Conservation (phyloP, 1,140 invertebrate genomes). For the Cataglyphis hispanica region DNA sequence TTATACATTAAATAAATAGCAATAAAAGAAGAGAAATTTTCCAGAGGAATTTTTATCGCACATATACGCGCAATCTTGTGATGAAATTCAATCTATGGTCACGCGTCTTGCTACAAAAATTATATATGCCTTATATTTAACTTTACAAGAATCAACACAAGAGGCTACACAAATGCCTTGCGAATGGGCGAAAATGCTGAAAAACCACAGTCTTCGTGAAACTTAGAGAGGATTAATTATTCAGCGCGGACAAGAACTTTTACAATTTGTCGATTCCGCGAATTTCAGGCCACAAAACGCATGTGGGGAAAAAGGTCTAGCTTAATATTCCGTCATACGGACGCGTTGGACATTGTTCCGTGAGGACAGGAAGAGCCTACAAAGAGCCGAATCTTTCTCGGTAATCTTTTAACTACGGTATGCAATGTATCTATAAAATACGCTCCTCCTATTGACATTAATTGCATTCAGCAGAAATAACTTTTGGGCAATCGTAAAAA, state of each 20-base stretch:
- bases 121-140: constrained; percentile 16
- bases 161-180: constrained; percentile 28
- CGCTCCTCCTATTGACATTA: constrained; percentile 18
- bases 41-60: constrained; percentile 14
- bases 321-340: neutral
- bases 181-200: constrained; percentile 34
- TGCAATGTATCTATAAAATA: constrained; percentile 15
- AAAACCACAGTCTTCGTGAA: constrained; percentile 18
- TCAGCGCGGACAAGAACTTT: constrained; percentile 2
- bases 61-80: constrained; percentile 11
- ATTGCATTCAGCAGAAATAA: neutral
- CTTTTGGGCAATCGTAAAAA: constrained; percentile 14
- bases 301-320: constrained; percentile 4
- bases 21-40: constrained; percentile 29
- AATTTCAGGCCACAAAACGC: constrained; percentile 3
- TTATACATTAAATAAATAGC: constrained; percentile 55
- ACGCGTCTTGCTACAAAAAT: constrained; percentile 26
- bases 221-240: constrained; percentile 36
- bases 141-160: constrained; percentile 23
- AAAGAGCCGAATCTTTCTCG: neutral
- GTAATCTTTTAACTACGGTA: constrained; percentile 37
- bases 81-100: constrained; percentile 22
- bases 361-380: neutral
- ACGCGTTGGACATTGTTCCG: neutral
- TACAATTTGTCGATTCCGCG: neutral